Evolutionary conservation across 2,888 invertebrate species (phyloP), one percentile per base, ranked within the genome.

Genomic region (Hydraecia micacea): DNA sequence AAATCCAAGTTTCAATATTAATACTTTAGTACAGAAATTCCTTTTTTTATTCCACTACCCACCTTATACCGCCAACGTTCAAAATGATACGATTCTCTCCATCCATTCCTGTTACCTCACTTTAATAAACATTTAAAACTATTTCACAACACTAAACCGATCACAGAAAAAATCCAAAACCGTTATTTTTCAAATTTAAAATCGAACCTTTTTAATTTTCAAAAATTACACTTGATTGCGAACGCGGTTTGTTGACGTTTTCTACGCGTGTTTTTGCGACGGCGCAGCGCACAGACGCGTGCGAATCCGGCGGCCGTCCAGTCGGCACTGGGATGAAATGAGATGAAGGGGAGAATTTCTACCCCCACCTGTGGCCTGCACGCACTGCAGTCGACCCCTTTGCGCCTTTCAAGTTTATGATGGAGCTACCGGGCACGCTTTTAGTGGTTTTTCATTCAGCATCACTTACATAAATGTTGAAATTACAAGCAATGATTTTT

Each of bases 1-100:
- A 46, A 52, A 32, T 15, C 0, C 36, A 52, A 21, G 21, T n/a
- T 73, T 73, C 5, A 46, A 15, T 15, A 46, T 15, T 13, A 46
- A 15, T 46, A 15, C 15, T 5, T 46, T 15, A 46, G 11, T 46
- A 46, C 1, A 15, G 46, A 5, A 46, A 46, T 46, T 13, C 15
- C 46, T 0, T 46, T 46, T 46, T 46, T 5, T 46, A 46, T 46
- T 13, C 1, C 15, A 5, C 46, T 46, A 46, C 46, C 70, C 58
- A 98, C 96, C 98, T 97, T 94, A 99, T 99, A 86, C 99, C 99
- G 87, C 99, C 99, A 93, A 99, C 99, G 97, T 99, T 99, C 93
- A 99, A 97, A 95, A 99, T 98, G 92, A 99, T 99, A 93, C 99
- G 98, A 96, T 99, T 99, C 97, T 99, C 99, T 88, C 98, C 98